Percentiles rank a stretch among this genome's conserved stretches.
phyloP scores from a whole-genome alignment of 2,113 vertebrate genomes.

The Zootoca vivipara region DNA sequence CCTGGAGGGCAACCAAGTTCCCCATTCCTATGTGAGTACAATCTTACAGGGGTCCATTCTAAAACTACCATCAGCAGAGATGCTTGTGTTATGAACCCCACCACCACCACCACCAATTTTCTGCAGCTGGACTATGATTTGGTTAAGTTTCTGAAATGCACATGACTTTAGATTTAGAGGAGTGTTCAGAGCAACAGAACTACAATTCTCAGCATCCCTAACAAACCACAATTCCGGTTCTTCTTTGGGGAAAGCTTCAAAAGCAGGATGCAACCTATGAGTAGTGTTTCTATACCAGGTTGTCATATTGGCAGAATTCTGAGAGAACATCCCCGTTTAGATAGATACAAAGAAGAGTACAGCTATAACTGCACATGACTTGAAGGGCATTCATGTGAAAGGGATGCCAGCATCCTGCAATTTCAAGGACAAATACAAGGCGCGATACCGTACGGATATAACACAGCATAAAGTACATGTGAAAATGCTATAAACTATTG shows the following conservation, averaged over 20 bases:
- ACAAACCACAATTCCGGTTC: no score
- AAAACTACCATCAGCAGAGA: neutral
- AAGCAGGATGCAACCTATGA: no score
- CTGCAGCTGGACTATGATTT: neutral
- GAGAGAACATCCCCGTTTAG: neutral
- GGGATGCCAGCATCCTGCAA: neutral
- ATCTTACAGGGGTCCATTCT: neutral
- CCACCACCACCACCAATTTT: neutral
- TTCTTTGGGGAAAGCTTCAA: no score
- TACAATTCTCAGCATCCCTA: no score
- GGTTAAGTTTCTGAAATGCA: neutral
- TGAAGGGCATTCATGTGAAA: slow-evolving; percentile 19
- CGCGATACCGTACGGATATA: neutral
- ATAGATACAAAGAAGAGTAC: neutral
- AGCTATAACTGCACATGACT: neutral
- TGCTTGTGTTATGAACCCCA: neutral
- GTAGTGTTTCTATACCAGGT: neutral
- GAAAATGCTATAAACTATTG: slow-evolving; percentile 19
- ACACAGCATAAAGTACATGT: slow-evolving; percentile 43
- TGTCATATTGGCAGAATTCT: neutral
- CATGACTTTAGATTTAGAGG: neutral
- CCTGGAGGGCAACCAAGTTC: no score
- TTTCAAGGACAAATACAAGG: slow-evolving; percentile 34
- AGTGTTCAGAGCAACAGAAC: neutral
- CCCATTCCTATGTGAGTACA: neutral